phyloP scores from a whole-genome alignment of 1,140 invertebrate genomes.

The Charaxes varanes region DNA sequence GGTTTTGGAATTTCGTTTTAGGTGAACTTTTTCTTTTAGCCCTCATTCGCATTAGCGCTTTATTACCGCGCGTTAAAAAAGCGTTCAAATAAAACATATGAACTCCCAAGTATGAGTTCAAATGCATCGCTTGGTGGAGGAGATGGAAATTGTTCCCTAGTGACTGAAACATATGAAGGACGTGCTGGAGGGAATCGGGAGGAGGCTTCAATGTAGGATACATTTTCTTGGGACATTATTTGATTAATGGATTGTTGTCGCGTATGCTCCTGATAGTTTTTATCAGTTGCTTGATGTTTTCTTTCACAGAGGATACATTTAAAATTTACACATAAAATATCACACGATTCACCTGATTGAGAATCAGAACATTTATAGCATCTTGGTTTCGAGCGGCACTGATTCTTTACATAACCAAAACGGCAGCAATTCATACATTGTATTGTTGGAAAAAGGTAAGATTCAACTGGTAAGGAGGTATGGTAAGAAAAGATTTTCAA shows the following conservation, averaged over 20 bases:
- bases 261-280: slow-evolving; percentile 11
- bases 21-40: too few relatives aligned
- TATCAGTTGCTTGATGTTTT: too few relatives aligned
- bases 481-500: slow-evolving; percentile 8
- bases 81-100: too few relatives aligned
- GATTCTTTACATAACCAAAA: slow-evolving; percentile 14
- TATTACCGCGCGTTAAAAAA: too few relatives aligned
- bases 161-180: too few relatives aligned
- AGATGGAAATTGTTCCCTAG: too few relatives aligned
- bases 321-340: neutral
- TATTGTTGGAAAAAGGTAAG: slow-evolving; percentile 17
- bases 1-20: too few relatives aligned
- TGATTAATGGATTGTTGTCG: slow-evolving; percentile 17
- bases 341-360: slow-evolving; percentile 11
- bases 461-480: slow-evolving; percentile 11
- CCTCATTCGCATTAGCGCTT: too few relatives aligned
- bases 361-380: slow-evolving; percentile 17
- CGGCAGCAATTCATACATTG: slow-evolving; percentile 21
- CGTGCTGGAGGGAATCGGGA: too few relatives aligned
- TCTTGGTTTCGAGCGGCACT: slow-evolving; percentile 12
- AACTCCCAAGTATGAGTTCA: too few relatives aligned
- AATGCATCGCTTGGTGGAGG: too few relatives aligned
- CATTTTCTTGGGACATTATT: slow-evolving; percentile 13
- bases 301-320: slow-evolving; percentile 12
- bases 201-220: too few relatives aligned